A percentile compares a stretch with the other conserved stretches of the same genome.
These are phyloP conservation scores for Achroia grisella DNA, from an alignment of 1,140 invertebrate genomes.

Conservation along the genomic window DNA sequence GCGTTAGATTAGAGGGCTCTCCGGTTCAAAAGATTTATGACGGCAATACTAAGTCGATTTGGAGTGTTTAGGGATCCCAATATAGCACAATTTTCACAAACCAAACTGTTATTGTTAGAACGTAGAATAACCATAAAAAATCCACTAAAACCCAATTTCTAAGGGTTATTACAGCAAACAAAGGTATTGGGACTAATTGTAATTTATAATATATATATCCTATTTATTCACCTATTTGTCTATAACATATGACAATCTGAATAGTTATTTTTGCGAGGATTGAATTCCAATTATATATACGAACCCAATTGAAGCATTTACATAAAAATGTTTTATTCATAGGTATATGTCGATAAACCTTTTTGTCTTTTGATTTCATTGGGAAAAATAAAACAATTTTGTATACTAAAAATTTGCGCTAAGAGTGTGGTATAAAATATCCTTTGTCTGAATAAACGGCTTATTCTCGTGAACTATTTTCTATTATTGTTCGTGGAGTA, in stretches of 20 bases:
- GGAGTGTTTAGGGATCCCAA: slow-evolving; percentile 18
- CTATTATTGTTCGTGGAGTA: slow-evolving; percentile 5
- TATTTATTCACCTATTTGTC: too few relatives aligned
- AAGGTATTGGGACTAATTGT: background rate
- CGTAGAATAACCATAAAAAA: background rate
- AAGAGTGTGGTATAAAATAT: background rate
- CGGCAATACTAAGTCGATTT: slow-evolving; percentile 43
- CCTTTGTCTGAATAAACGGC: background rate
- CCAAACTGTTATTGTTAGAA: slow-evolving; percentile 12
- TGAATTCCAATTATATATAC: slow-evolving; percentile 15
- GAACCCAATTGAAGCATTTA: slow-evolving; percentile 9
- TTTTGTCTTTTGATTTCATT: slow-evolving; percentile 4
- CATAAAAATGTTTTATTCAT: slow-evolving; percentile 14
- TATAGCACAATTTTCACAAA: slow-evolving; percentile 11
- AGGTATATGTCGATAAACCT: background rate
- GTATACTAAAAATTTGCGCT: too few relatives aligned
- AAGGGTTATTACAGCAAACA: background rate
- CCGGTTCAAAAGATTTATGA: slow-evolving; percentile 48
- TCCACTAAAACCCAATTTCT: background rate
- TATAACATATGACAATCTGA: too few relatives aligned
- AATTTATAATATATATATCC: too few relatives aligned
- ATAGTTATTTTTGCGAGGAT: background rate
- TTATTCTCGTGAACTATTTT: slow-evolving; percentile 8
- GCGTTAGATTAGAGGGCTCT: slow-evolving; percentile 50
- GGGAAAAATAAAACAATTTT: too few relatives aligned